Evolutionary conservation across 2,113 vertebrate species (phyloP).

Genomic region (Sardina pilchardus): DNA sequence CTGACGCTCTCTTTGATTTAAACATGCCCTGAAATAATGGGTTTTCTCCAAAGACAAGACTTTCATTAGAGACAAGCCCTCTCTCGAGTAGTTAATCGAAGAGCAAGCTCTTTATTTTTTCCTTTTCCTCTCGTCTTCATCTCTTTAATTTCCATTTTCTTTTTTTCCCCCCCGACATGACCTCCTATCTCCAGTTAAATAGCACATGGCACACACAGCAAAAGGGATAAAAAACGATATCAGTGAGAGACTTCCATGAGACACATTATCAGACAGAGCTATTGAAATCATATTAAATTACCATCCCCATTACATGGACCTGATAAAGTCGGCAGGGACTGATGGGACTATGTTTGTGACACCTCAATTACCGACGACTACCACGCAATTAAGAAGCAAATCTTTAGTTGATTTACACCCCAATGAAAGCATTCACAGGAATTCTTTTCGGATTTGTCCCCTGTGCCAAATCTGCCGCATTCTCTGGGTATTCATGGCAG

Average conservation of each 20-base stretch:
- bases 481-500: neutral
- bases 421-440: neutral
- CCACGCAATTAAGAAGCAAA: neutral
- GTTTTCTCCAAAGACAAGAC: constrained; percentile 51
- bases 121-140: constrained; percentile 14
- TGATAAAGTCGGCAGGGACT: neutral
- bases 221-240: neutral
- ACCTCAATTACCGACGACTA: constrained; percentile 1
- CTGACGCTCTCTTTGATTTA: constrained; percentile 60
- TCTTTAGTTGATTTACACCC: constrained; percentile 14
- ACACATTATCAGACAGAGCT: constrained; percentile 2
- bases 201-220: neutral
- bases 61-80: constrained; percentile 52
- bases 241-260: neutral
- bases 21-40: constrained; percentile 51
- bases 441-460: neutral
- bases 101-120: constrained; percentile 2
- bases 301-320: neutral
- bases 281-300: constrained; percentile 31
- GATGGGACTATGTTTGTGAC: constrained; percentile 3
- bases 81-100: constrained; percentile 44
- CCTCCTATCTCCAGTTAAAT: neutral
- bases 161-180: neutral
- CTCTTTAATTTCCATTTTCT: constrained; percentile 4
- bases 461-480: neutral